These are phyloP conservation scores for Hirtodrosophila confusa DNA, from an alignment of 2,888 invertebrate species.

Conservation along the genomic window DNA sequence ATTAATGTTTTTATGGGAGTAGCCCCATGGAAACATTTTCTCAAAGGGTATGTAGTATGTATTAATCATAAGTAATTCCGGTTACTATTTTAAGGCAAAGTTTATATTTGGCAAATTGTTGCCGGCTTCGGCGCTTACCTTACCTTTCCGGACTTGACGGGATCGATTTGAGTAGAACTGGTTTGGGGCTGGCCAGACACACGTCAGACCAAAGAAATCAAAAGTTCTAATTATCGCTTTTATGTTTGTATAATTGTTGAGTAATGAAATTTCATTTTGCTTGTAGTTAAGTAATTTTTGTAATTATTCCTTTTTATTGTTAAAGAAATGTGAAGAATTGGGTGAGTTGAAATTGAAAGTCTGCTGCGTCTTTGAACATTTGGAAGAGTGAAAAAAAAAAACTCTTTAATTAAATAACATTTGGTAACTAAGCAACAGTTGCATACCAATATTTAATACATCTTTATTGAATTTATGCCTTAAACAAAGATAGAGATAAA, in stretches of 20 bases:
- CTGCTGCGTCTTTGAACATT: no score
- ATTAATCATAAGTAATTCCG: slow-evolving; percentile 46
- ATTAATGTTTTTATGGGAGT: slow-evolving; percentile 41
- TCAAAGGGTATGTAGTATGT: background rate
- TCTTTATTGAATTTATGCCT: no score
- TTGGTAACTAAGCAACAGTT: no score
- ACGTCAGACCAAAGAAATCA: slow-evolving; percentile 57
- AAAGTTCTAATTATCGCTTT: slow-evolving; percentile 48
- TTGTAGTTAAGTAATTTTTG: slow-evolving; percentile 5
- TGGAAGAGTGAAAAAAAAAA: no score
- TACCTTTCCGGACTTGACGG: slow-evolving; percentile 45
- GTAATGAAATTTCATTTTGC: slow-evolving; percentile 44
- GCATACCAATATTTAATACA: no score
- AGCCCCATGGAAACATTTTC: slow-evolving; percentile 22
- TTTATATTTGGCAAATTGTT: slow-evolving; percentile 33
- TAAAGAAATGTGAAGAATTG: no score
- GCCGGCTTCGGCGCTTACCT: slow-evolving; percentile 57
- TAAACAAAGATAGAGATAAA: no score
- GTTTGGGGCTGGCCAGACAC: slow-evolving; percentile 60
- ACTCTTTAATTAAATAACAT: no score
- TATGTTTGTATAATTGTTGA: slow-evolving; percentile 32
- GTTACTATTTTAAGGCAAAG: slow-evolving; percentile 23
- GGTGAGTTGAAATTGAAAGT: no score
- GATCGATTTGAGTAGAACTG: slow-evolving; percentile 45
- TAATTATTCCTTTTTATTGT: background rate